These are phyloP conservation scores for Hetaerina titia DNA, from an alignment of 2,888 invertebrate species.

Conservation along the genomic window DNA sequence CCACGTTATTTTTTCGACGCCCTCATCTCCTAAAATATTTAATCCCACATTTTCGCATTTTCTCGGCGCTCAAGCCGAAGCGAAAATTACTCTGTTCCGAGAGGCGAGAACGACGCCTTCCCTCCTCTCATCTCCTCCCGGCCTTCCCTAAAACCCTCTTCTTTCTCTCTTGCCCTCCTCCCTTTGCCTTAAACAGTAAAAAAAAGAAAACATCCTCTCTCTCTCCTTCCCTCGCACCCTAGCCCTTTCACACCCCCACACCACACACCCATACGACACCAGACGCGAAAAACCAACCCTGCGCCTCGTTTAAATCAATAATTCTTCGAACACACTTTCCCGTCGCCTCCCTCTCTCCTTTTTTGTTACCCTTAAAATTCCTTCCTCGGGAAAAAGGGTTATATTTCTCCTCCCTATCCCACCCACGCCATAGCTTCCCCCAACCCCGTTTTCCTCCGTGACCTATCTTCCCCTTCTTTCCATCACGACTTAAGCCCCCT, in stretches of 20 bases:
- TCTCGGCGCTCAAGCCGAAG: constrained; percentile 3
- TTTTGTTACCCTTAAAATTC: constrained; percentile 40
- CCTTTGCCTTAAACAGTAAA: background rate
- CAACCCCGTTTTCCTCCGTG: background rate
- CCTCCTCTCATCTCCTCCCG: background rate
- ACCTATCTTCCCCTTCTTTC: background rate
- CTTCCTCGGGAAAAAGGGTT: background rate
- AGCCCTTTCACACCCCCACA: background rate
- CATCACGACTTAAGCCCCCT: background rate
- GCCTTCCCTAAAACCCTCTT: background rate
- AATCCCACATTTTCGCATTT: constrained; percentile 28
- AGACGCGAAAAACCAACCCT: constrained; percentile 2
- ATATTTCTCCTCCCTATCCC: constrained; percentile 36
- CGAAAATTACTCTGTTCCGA: constrained; percentile 32
- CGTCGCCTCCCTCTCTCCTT: background rate
- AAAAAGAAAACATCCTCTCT: background rate
- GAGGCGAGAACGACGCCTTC: background rate
- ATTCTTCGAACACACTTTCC: constrained; percentile 61
- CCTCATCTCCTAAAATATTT: constrained; percentile 33
- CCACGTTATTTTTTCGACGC: constrained; percentile 21
- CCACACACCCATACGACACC: background rate
- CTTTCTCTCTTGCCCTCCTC: background rate
- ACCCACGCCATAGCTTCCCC: background rate
- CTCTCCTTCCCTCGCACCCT: background rate
- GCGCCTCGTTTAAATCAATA: constrained; percentile 47